Conservation (phyloP, 2,888 invertebrate genomes). For the Synergus japonicus region DNA sequence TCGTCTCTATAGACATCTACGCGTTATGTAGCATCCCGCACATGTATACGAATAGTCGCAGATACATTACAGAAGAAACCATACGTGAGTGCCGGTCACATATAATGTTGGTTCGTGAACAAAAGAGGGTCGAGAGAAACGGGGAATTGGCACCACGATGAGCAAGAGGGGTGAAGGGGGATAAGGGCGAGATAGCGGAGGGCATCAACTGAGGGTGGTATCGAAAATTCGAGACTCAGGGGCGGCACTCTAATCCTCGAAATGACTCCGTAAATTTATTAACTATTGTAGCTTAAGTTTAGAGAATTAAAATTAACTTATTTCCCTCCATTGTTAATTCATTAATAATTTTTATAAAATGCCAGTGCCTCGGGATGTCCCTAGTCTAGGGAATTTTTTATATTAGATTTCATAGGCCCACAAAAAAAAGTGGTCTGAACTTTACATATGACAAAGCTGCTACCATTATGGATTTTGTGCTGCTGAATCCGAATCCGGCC, state of each 20-base stretch:
- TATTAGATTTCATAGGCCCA: no score
- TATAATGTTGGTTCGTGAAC: slow-evolving; percentile 53
- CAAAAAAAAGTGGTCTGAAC: no score
- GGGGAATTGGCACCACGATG: slow-evolving; percentile 47
- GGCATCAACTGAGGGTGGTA: slow-evolving; percentile 41
- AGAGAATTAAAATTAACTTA: neutral
- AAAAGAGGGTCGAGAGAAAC: slow-evolving; percentile 54
- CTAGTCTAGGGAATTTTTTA: no score
- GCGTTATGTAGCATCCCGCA: slow-evolving; percentile 47
- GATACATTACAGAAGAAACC: slow-evolving; percentile 71
- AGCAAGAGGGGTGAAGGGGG: slow-evolving; percentile 42
- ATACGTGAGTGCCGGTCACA: slow-evolving; percentile 61
- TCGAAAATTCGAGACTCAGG: slow-evolving; percentile 43
- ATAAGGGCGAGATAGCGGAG: slow-evolving; percentile 47
- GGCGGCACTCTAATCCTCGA: slow-evolving; percentile 1
- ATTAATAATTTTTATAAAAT: no score
- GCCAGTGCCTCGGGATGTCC: no score
- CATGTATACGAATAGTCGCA: slow-evolving; percentile 43
- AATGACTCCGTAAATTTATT: slow-evolving; percentile 33
- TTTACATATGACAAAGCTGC: no score
- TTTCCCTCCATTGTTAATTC: neutral
- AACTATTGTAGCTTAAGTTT: neutral
- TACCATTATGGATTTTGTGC: no score
- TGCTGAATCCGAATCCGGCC: no score
- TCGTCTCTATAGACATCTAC: slow-evolving; percentile 51